phyloP scores from a whole-genome alignment of 2,113 vertebrate species.

The Charadrius vociferus region DNA sequence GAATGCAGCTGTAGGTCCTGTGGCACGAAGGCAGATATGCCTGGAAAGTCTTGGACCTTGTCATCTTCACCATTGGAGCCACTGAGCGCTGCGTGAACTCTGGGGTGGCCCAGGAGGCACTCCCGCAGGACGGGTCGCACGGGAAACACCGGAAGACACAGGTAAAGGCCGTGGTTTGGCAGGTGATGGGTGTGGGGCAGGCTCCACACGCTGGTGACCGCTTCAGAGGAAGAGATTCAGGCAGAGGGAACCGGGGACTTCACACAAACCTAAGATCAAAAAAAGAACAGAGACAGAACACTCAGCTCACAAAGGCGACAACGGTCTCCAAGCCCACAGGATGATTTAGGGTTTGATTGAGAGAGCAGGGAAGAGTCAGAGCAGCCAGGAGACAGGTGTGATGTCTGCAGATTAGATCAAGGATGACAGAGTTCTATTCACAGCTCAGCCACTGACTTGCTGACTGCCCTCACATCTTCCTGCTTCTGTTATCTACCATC shows the following conservation, averaged over 20 bases:
- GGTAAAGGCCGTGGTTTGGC: conserved; percentile 98
- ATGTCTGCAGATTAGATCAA: background rate
- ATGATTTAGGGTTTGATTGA: rapidly evolving
- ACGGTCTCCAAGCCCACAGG: rapidly evolving
- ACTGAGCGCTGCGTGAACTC: conserved; percentile 78
- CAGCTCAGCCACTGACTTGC: background rate
- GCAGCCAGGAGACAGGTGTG: background rate
- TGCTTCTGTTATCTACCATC: background rate
- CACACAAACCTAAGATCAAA: conserved; percentile 38
- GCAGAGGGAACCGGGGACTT: background rate
- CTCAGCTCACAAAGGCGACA: background rate
- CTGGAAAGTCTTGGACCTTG: conserved; percentile 99
- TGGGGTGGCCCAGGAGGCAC: conserved; percentile 95
- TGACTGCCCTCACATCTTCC: background rate
- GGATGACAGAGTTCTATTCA: background rate
- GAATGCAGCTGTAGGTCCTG: conserved; percentile 98
- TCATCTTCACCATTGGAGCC: conserved; percentile 98
- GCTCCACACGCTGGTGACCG: conserved; percentile 84
- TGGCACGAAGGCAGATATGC: conserved; percentile 97
- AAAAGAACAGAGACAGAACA: background rate
- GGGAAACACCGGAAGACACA: conserved; percentile 99
- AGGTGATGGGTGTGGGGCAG: conserved; percentile 85
- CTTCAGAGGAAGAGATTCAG: conserved; percentile 56
- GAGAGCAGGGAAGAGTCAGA: background rate
- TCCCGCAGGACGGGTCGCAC: conserved; percentile 96